Evolutionary conservation across 2,888 invertebrate species (phyloP).

Genomic region (Didymodactylos carnosus): DNA sequence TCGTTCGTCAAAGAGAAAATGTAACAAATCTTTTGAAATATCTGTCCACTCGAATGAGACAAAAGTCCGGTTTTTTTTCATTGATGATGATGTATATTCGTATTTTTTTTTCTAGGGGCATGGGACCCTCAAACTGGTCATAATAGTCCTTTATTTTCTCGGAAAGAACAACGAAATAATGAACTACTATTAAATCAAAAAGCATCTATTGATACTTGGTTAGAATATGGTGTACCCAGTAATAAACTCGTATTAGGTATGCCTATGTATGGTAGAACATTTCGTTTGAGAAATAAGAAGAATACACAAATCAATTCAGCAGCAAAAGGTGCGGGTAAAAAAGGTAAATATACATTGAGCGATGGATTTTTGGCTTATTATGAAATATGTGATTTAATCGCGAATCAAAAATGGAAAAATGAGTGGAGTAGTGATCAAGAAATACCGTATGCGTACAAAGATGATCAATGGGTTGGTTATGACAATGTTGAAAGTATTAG

Average conservation of each 20-base stretch:
- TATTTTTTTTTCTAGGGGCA: background rate
- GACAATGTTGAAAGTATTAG: slow-evolving; percentile 7
- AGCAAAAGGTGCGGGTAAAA: background rate
- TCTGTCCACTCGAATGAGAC: no score
- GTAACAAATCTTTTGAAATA: background rate
- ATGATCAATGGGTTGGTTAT: slow-evolving; percentile 13
- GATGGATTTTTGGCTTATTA: slow-evolving; percentile 10
- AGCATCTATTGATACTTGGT: slow-evolving; percentile 1
- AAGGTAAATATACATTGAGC: background rate
- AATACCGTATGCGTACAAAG: slow-evolving; percentile 13
- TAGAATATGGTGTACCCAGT: background rate
- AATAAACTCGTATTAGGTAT: slow-evolving; percentile 9
- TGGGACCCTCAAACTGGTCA: slow-evolving; percentile 9
- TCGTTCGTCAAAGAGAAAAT: background rate
- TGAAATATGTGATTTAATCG: slow-evolving; percentile 9
- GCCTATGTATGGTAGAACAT: slow-evolving; percentile 10
- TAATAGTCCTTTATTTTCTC: slow-evolving; percentile 11
- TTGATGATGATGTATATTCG: no score
- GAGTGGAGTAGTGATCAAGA: slow-evolving; percentile 6
- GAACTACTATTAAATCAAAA: background rate
- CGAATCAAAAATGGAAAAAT: background rate
- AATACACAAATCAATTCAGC: background rate
- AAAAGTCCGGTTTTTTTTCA: no score
- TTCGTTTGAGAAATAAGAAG: background rate
- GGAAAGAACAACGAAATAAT: background rate